Conservation (phyloP, 2,888 invertebrate genomes). For the Trilocha varians region DNA sequence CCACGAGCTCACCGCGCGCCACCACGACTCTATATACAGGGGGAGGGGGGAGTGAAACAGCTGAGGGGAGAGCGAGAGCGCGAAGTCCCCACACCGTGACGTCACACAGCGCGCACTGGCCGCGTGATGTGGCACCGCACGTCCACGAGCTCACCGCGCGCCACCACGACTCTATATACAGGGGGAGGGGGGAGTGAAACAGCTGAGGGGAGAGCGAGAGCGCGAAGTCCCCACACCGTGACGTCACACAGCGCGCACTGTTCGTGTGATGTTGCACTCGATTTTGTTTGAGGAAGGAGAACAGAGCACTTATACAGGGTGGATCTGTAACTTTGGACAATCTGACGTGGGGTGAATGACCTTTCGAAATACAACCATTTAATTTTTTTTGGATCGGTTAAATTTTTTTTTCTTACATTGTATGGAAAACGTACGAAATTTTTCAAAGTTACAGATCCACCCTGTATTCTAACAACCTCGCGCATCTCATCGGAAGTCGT, state of each 20-base stretch:
- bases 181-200: not conserved
- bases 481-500: no score
- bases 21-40: slow-evolving; percentile 5
- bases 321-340: no score
- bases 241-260: slow-evolving; percentile 76
- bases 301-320: no score
- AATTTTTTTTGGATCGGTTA: no score
- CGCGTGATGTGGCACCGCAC: slow-evolving; percentile 80
- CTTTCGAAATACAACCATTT: no score
- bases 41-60: no score
- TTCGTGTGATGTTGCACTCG: slow-evolving; percentile 81
- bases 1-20: slow-evolving; percentile 58
- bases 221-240: slow-evolving; percentile 78
- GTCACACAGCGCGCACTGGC: slow-evolving; percentile 78
- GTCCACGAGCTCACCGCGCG: slow-evolving; percentile 71
- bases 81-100: slow-evolving; percentile 75
- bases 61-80: slow-evolving; percentile 88
- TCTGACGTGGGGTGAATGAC: no score
- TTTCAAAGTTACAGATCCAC: no score
- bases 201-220: slow-evolving; percentile 88
- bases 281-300: no score
- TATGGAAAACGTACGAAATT: no score
- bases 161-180: slow-evolving; percentile 6
- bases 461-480: no score
- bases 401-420: no score